Conservation (phyloP, 2,113 vertebrate species). For the Puffinus mauretanicus region DNA sequence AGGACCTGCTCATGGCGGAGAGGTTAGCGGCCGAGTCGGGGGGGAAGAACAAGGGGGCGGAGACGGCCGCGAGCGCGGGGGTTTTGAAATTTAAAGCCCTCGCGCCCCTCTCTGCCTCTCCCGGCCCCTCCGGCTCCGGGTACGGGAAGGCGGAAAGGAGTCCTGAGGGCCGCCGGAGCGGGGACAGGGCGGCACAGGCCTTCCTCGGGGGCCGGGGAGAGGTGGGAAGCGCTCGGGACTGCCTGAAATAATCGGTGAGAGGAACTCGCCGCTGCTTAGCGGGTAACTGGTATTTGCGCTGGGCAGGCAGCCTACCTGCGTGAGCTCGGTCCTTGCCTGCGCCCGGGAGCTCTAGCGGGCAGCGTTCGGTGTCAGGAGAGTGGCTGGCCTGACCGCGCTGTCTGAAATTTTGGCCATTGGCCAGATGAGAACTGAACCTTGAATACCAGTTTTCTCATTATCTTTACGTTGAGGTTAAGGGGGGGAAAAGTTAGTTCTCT, state of each 20-base stretch:
- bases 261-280: fast-evolving
- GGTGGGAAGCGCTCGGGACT: background rate
- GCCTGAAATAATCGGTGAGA: fast-evolving
- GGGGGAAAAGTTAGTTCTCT: fast-evolving
- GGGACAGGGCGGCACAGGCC: background rate
- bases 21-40: background rate
- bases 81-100: background rate
- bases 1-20: background rate
- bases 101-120: background rate
- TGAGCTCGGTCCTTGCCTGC: background rate
- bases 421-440: fast-evolving
- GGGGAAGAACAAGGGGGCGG: background rate
- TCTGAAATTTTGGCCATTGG: fast-evolving
- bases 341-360: fast-evolving
- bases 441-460: fast-evolving
- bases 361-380: fast-evolving
- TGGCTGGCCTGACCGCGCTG: fast-evolving
- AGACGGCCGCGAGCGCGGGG: background rate
- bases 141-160: background rate
- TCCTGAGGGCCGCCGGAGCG: background rate
- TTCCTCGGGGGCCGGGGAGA: background rate
- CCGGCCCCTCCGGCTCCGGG: too few species aligned
- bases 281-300: fast-evolving
- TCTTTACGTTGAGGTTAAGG: fast-evolving
- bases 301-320: background rate